Percentiles rank a stretch among this genome's conserved stretches.
Evolutionary conservation across 2,113 vertebrate genomes (phyloP).

Genomic region (Elaphurus davidianus): DNA sequence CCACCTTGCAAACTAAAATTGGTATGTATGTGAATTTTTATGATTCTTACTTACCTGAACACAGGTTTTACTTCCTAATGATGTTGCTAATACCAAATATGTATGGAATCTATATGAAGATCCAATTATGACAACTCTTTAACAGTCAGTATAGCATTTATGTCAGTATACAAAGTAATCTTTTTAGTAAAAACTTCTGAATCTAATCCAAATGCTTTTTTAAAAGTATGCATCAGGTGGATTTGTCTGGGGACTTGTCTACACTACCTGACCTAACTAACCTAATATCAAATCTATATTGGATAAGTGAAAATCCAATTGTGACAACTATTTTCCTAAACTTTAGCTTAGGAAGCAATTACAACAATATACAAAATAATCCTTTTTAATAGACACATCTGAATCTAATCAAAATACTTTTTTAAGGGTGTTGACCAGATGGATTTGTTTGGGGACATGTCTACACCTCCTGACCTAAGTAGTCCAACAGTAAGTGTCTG

Average conservation of each 20-base stretch:
- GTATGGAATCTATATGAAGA: slow-evolving; percentile 34
- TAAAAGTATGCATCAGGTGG: slow-evolving; percentile 87
- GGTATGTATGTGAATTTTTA: slow-evolving; percentile 76
- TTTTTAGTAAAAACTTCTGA: not conserved
- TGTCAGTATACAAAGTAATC: not conserved
- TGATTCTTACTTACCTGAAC: not conserved
- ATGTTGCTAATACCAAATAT: slow-evolving; percentile 5
- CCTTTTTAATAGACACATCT: slow-evolving; percentile 54
- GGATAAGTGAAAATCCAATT: slow-evolving; percentile 24
- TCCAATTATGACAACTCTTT: not conserved
- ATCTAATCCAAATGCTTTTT: slow-evolving; percentile 51
- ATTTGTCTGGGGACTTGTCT: slow-evolving; percentile 92
- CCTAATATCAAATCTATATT: slow-evolving; percentile 84
- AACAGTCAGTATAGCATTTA: not conserved
- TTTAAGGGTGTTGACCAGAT: slow-evolving; percentile 91
- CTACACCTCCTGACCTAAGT: slow-evolving; percentile 94
- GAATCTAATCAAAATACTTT: slow-evolving; percentile 75
- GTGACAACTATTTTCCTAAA: slow-evolving; percentile 35
- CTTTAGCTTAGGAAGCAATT: slow-evolving; percentile 21
- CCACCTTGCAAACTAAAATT: slow-evolving; percentile 83
- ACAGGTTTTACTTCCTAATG: not conserved
- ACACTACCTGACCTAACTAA: slow-evolving; percentile 89
- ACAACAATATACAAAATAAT: slow-evolving; percentile 51
- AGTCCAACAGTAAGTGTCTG: slow-evolving; percentile 90
- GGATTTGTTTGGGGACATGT: slow-evolving; percentile 97